Conservation (phyloP, 2,888 invertebrate species). For the Hermaeophaga mercurialis region DNA sequence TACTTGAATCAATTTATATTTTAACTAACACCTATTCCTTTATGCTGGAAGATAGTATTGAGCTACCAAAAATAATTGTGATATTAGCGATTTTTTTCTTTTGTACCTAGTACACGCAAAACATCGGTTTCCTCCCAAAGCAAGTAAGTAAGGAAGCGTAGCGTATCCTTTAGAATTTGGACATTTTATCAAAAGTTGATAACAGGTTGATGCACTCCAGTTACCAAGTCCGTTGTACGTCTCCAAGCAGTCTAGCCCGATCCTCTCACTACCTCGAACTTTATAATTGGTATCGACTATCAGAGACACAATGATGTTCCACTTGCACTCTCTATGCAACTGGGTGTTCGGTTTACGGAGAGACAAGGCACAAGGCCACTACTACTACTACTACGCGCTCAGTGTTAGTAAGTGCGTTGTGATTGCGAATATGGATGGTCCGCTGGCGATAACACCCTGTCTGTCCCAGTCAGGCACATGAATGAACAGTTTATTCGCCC, state of each 20-base stretch:
- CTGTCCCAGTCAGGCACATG: constrained; percentile 29
- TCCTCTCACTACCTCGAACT: constrained; percentile 8
- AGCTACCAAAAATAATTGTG: too few relatives aligned
- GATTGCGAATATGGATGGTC: constrained; percentile 11
- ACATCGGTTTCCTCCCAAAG: too few relatives aligned
- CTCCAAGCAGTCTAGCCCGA: constrained; percentile 25
- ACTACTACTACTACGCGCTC: constrained; percentile 15
- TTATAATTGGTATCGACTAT: constrained; percentile 12
- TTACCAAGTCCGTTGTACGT: constrained; percentile 7
- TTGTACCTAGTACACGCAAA: too few relatives aligned
- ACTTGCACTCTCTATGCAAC: constrained; percentile 19
- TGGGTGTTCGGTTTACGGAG: constrained; percentile 14
- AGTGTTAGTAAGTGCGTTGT: constrained; percentile 2
- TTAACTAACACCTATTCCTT: too few relatives aligned
- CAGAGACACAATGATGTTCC: constrained; percentile 17
- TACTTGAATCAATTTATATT: too few relatives aligned
- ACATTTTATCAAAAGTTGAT: constrained; percentile 7
- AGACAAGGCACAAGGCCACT: constrained; percentile 17
- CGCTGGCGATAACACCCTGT: constrained; percentile 17
- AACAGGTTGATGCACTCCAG: constrained; percentile 3
- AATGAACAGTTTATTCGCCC: constrained; percentile 5
- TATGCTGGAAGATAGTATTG: too few relatives aligned
- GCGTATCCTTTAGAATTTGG: too few relatives aligned
- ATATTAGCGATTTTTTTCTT: too few relatives aligned
- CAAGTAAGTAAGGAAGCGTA: too few relatives aligned